A percentile compares a stretch with the other conserved stretches of the same genome.
These are phyloP conservation scores for Tetrapedia diversipes DNA, from an alignment of 2,888 invertebrate genomes.

Conservation along the genomic window DNA sequence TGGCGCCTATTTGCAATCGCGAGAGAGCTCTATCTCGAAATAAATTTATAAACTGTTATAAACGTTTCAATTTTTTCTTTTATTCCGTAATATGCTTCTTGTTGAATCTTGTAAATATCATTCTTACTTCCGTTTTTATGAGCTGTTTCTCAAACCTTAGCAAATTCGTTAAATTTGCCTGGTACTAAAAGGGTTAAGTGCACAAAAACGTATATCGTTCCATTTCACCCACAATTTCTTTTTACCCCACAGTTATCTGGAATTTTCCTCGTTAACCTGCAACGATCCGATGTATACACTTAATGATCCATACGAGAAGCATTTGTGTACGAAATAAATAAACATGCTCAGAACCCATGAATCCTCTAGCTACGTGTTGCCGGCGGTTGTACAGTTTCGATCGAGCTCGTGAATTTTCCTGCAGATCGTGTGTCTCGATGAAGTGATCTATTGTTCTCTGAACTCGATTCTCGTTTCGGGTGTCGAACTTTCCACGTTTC, in stretches of 20 bases:
- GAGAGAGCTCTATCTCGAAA: too few species aligned
- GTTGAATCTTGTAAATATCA: too few species aligned
- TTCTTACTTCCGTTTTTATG: too few species aligned
- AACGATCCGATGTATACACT: conserved; percentile 4
- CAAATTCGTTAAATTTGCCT: too few species aligned
- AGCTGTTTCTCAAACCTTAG: too few species aligned
- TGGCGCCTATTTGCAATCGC: too few species aligned
- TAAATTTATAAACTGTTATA: too few species aligned
- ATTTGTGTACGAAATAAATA: conserved; percentile 62
- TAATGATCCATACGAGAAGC: conserved; percentile 26
- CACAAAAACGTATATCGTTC: neutral
- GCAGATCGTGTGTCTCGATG: conserved; percentile 66
- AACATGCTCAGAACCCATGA: conserved; percentile 40
- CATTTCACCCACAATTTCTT: neutral
- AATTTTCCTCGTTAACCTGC: conserved; percentile 15
- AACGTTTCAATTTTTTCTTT: too few species aligned
- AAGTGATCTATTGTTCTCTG: conserved; percentile 72
- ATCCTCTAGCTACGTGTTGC: conserved; percentile 39
- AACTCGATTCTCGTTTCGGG: conserved; percentile 53
- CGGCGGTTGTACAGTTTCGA: conserved; percentile 68
- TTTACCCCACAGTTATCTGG: neutral
- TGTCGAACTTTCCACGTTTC: conserved; percentile 57
- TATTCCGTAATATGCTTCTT: too few species aligned
- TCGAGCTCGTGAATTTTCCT: conserved; percentile 58
- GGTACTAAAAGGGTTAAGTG: too few species aligned